phyloP scores from a whole-genome alignment of 2,113 vertebrate species.

The Albula goreensis region DNA sequence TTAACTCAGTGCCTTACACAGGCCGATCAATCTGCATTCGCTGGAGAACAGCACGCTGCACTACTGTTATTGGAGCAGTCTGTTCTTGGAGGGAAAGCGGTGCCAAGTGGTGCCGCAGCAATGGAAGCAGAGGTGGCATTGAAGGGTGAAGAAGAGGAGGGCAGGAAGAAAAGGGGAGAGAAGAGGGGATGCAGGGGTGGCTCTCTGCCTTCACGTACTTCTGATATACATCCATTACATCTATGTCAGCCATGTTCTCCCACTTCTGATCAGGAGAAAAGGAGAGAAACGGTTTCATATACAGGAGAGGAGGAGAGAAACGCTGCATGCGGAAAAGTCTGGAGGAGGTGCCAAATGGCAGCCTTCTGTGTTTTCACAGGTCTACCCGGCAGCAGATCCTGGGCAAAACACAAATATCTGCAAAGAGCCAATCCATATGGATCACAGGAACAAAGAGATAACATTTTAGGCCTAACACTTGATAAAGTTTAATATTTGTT shows the following conservation, averaged over 20 bases:
- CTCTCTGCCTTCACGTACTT: background rate
- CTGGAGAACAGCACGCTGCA: constrained; percentile 7
- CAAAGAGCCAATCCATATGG: background rate
- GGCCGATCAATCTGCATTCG: constrained; percentile 13
- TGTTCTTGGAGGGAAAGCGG: background rate
- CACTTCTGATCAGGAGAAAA: background rate
- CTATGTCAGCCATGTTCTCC: background rate
- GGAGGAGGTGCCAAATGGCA: background rate
- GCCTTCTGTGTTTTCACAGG: background rate
- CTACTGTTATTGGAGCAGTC: background rate
- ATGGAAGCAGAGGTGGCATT: background rate
- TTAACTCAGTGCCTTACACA: constrained; percentile 12
- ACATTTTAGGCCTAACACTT: background rate
- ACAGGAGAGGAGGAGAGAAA: background rate
- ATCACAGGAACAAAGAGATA: no score
- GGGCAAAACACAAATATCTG: background rate
- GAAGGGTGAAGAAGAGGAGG: background rate
- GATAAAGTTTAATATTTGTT: background rate
- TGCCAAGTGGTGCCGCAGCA: background rate
- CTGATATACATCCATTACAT: background rate
- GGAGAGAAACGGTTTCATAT: background rate
- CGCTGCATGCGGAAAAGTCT: background rate
- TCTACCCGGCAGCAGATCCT: background rate
- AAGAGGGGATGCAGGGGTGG: background rate
- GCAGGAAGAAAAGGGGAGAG: background rate